Conservation (phyloP, 2,113 vertebrate genomes). For the Nannospalax galili region DNA sequence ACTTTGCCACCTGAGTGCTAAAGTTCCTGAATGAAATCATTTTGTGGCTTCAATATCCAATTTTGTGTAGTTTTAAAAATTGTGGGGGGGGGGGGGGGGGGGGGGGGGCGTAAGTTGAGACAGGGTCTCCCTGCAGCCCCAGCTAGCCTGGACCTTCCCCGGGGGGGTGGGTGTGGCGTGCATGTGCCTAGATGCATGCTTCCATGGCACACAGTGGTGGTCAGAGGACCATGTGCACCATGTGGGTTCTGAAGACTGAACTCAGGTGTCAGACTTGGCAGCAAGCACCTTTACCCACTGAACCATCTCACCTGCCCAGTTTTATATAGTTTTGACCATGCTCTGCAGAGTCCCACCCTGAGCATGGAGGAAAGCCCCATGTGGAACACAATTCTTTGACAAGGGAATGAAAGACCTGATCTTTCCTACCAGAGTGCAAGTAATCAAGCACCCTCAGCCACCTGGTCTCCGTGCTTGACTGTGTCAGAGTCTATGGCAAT, state of each 20-base stretch:
- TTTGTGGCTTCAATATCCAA: neutral
- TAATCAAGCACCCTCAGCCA: neutral
- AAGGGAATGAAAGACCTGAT: accelerated
- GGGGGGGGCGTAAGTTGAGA: too few species aligned
- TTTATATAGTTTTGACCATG: neutral
- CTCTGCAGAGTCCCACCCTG: neutral
- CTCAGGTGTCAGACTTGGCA: neutral
- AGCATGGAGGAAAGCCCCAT: neutral
- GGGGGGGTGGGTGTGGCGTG: too few species aligned
- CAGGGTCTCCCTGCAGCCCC: too few species aligned
- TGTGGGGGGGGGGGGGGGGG: too few species aligned
- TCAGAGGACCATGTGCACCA: neutral
- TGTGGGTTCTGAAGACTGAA: neutral
- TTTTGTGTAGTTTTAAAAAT: neutral
- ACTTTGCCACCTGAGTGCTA: neutral
- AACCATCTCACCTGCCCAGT: neutral
- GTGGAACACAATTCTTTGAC: neutral
- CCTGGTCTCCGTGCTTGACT: neutral
- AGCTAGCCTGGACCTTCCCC: too few species aligned
- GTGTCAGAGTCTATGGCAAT: neutral
- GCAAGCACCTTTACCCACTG: too few species aligned
- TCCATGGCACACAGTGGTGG: too few species aligned
- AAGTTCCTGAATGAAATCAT: neutral
- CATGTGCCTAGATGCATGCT: neutral
- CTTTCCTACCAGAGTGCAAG: accelerated